Conservation (phyloP, 2,797 vertebrate genomes). For the Sebastolobus alascanus region DNA sequence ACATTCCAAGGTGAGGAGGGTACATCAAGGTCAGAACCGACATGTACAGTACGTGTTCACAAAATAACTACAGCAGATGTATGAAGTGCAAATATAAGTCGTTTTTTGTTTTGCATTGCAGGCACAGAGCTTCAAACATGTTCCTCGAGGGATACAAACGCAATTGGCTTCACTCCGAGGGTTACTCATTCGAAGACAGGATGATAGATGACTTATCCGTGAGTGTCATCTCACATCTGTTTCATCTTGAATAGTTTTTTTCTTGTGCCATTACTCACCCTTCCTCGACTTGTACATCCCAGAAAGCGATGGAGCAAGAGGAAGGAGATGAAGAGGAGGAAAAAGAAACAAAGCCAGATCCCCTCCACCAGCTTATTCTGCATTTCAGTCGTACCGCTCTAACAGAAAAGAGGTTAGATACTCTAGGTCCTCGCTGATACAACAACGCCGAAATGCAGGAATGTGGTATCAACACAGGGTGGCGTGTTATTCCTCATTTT, state of each 20-base stretch:
- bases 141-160: slow-evolving; percentile 94
- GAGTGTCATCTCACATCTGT: slow-evolving; percentile 61
- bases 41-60: neutral
- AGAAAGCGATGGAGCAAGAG: slow-evolving; percentile 92
- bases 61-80: neutral
- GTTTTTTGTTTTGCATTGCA: slow-evolving; percentile 56
- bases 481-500: neutral
- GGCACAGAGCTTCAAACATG: slow-evolving; percentile 96
- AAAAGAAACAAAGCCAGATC: slow-evolving; percentile 92
- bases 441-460: neutral
- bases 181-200: slow-evolving; percentile 94
- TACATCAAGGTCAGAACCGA: neutral
- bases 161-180: slow-evolving; percentile 91
- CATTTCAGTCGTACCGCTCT: slow-evolving; percentile 96
- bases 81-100: neutral
- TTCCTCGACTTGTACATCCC: neutral
- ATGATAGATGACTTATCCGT: slow-evolving; percentile 97
- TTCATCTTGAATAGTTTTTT: neutral
- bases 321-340: slow-evolving; percentile 93
- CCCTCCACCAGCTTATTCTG: slow-evolving; percentile 95
- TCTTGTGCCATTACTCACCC: neutral
- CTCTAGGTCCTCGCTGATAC: neutral
- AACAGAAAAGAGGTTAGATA: slow-evolving; percentile 92
- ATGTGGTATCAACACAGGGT: neutral
- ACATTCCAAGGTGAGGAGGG: slow-evolving; percentile 89